Evolutionary conservation across 2,113 vertebrate species (phyloP).

Genomic region (Entelurus aequoreus): DNA sequence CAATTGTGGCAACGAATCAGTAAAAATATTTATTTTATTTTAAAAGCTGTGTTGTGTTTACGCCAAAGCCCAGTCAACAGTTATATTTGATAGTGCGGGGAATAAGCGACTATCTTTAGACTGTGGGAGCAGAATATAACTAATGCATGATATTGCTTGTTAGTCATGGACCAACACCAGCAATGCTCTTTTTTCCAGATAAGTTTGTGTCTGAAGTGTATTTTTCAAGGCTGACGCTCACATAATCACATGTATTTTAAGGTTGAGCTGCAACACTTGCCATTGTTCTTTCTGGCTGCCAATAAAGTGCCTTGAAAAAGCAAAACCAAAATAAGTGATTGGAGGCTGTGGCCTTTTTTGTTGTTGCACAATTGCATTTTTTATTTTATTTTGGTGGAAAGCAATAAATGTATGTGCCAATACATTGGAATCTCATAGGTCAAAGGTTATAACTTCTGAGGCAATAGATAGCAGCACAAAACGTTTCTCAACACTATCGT

Average conservation of each 20-base stretch:
- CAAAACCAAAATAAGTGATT: background rate
- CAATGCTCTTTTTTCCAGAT: no score
- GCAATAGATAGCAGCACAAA: no score
- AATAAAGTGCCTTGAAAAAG: background rate
- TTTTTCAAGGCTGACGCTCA: background rate
- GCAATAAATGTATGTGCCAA: background rate
- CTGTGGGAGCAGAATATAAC: background rate
- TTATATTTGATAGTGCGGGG: background rate
- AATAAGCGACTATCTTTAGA: background rate
- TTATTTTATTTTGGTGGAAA: background rate
- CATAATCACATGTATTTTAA: conserved; percentile 1
- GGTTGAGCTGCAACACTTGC: background rate
- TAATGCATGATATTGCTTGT: background rate
- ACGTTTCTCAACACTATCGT: no score
- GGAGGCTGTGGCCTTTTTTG: conserved; percentile 1
- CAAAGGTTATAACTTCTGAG: no score
- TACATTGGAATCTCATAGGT: background rate
- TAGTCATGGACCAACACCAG: background rate
- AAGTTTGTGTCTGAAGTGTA: background rate
- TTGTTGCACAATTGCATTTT: background rate
- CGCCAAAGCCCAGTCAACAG: no score
- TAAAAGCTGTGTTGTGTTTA: no score
- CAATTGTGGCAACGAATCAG: no score
- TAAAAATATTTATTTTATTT: no score
- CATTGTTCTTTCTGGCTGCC: background rate